A percentile compares a stretch with the other conserved stretches of the same genome.
These are phyloP conservation scores for Reinhardtius hippoglossoides DNA, from an alignment of 2,113 vertebrate species.

Conservation along the genomic window DNA sequence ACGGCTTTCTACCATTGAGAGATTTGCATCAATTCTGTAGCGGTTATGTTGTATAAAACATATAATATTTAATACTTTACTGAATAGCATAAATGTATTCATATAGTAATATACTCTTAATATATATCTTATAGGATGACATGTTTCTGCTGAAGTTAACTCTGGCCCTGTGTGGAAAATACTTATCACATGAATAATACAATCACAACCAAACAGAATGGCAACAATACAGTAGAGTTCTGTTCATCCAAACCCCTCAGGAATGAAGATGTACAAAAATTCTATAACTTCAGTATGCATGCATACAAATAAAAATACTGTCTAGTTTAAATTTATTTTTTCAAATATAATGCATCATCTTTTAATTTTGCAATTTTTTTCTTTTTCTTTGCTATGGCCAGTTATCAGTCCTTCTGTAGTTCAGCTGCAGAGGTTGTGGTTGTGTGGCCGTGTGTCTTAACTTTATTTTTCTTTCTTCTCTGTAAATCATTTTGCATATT, in stretches of 20 bases:
- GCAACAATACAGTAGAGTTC: slow-evolving; percentile 13
- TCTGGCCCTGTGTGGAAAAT: slow-evolving; percentile 64
- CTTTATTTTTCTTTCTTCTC: no score
- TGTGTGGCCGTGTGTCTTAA: no score
- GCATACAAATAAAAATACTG: slow-evolving; percentile 6
- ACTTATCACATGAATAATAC: slow-evolving; percentile 39
- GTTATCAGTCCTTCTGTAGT: slow-evolving; percentile 15
- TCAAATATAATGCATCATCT: background rate
- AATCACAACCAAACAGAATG: slow-evolving; percentile 31
- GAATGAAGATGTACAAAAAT: background rate
- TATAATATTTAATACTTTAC: slow-evolving; percentile 74
- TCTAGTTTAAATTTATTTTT: background rate
- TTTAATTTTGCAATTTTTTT: no score
- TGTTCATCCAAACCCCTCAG: slow-evolving; percentile 35
- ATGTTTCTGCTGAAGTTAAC: slow-evolving; percentile 64
- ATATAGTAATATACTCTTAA: slow-evolving; percentile 79
- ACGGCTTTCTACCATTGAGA: slow-evolving; percentile 67
- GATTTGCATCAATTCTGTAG: slow-evolving; percentile 72
- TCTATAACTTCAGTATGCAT: background rate
- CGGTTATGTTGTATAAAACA: slow-evolving; percentile 77
- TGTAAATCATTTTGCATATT: no score
- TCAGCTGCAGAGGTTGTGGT: background rate
- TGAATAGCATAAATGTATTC: slow-evolving; percentile 79
- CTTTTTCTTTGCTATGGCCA: background rate
- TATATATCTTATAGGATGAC: slow-evolving; percentile 71